Base-by-base conservation (phyloP, 2,888 invertebrate genomes). In the Pollenia labialis region DNA sequence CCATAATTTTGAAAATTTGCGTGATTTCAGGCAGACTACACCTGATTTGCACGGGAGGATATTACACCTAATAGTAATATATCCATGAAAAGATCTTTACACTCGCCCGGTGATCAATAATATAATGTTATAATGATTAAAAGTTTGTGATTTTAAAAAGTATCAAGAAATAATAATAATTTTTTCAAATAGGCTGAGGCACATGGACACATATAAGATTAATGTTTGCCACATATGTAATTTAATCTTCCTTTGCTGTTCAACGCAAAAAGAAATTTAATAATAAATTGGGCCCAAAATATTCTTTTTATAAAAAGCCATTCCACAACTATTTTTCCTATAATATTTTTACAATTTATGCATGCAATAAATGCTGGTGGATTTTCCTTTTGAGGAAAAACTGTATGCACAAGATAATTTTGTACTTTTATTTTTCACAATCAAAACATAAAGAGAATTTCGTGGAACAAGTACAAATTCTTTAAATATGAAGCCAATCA, bases 391-490 rank as follows among this genome's bases (percentile, higher is more conserved):
- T 56, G 12, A 2, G 32, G 23, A 60, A 60, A 77, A 54, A 44
- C 7, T 11, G 32, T 56, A 64, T 44, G 42, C 77, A 23, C 40
- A 32, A 74, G 18, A 72, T 40, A 42, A 14, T 50, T n/a, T n/a
- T 50, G n/a, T 50, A 12, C 32, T 32, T 32, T 32, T 32, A 32
- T 32, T 50, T 64, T 56, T 66, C 16, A 32, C 16, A 42, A 42
- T 12, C 16, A 40, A 14, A 64, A 46, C 8, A 44, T 0, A 32
- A 54, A 56, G 48, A 56, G 46, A 46, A 56, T 32, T 32, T 32
- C 77, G 48, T 56, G 54, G 9, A 54, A 64, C 54, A 66, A 66
- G 56, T 77, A 56, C 18, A 48, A 83, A 82, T 75, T 68, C 60
- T 50, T 46, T 54, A 76, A 54, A 83, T 42, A 54, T 54, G 48